Conservation (phyloP, 2,888 invertebrate species). For the Caradrina kadenii region DNA sequence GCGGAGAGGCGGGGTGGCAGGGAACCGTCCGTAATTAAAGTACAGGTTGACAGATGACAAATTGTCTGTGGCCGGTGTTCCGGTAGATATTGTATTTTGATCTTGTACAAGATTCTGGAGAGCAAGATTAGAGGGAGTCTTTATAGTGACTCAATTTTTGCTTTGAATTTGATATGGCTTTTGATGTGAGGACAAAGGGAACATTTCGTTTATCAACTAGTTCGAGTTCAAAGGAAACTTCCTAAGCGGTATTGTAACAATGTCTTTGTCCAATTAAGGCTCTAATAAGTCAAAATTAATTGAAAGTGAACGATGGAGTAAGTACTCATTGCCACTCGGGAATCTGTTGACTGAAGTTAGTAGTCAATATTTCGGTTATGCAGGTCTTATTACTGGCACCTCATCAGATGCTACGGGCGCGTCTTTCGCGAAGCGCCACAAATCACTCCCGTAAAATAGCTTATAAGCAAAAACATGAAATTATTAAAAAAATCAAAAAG, state of each 20-base stretch:
- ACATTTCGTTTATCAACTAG: slow-evolving; percentile 3
- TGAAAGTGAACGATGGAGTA: neutral
- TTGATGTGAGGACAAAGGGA: slow-evolving; percentile 34
- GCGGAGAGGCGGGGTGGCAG: slow-evolving; percentile 45
- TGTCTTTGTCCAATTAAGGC: neutral
- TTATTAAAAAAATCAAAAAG: slow-evolving; percentile 46
- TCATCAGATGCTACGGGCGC: slow-evolving; percentile 7
- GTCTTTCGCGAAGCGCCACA: slow-evolving; percentile 22
- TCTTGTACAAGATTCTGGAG: slow-evolving; percentile 56
- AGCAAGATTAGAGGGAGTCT: slow-evolving; percentile 25
- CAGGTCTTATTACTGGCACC: neutral
- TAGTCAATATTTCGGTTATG: too few relatives aligned
- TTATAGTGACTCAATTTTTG: slow-evolving; percentile 28
- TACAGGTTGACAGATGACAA: slow-evolving; percentile 87
- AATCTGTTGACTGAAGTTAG: too few relatives aligned
- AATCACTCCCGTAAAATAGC: slow-evolving; percentile 41
- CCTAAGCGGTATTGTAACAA: neutral
- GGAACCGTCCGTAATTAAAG: slow-evolving; percentile 79
- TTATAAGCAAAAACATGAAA: slow-evolving; percentile 50
- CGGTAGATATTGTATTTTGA: slow-evolving; percentile 72
- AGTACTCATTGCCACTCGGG: too few relatives aligned
- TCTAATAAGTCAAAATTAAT: neutral
- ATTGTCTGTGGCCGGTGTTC: slow-evolving; percentile 76
- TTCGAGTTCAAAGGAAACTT: slow-evolving; percentile 18
- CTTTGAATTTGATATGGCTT: slow-evolving; percentile 31